Evolutionary conservation across 2,888 invertebrate genomes (phyloP), one percentile per base, ranked within the genome.

Genomic region (Clivina fossor): DNA sequence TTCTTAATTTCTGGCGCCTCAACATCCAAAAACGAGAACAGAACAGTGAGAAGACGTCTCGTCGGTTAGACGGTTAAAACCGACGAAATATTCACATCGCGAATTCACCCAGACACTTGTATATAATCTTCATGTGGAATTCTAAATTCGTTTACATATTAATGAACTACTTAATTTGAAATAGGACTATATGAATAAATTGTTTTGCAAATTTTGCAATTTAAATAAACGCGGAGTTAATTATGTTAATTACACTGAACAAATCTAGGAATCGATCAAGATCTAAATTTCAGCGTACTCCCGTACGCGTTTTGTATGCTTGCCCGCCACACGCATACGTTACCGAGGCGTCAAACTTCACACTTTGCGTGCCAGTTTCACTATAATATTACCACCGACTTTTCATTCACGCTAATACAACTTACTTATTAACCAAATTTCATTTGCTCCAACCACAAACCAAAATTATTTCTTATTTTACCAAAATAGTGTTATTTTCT

Each of bases 141-240:
- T 49, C 49, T 49, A 49, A 49, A 49, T 49, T 49, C 37, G 38
- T 49, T 49, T 49, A 38, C 49, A 49, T 49, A 49, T 38, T 49
- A 49, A 49, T 49, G 49, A 49, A 49, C 49, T 49, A 49, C 26
- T 49, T 49, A 37, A 49, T 49, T 49, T 49, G 18, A 26, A 49
- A 49, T 49, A 26, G 49, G 49, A 49, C 38, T 38, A 38, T 49
- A 49, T 49, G 49, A 37, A 49, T 49, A 49, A 49, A 49, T 49
- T 49, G 49, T 49, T 49, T 37, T 49, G 49, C 28, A 38, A 49
- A 49, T 49, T 49, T 49, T 37, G 49, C 22, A 49, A 49, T 49
- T 49, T 49, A 49, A 49, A 49, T 49, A 49, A 49, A 49, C 38
- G 35, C 28, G 18, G 38, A 24, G 38, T 49, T 49, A 49, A 49